A percentile compares a stretch with the other conserved stretches of the same genome.
Conservation (phyloP, 2,113 vertebrate species). For the Steatornis caripensis region DNA sequence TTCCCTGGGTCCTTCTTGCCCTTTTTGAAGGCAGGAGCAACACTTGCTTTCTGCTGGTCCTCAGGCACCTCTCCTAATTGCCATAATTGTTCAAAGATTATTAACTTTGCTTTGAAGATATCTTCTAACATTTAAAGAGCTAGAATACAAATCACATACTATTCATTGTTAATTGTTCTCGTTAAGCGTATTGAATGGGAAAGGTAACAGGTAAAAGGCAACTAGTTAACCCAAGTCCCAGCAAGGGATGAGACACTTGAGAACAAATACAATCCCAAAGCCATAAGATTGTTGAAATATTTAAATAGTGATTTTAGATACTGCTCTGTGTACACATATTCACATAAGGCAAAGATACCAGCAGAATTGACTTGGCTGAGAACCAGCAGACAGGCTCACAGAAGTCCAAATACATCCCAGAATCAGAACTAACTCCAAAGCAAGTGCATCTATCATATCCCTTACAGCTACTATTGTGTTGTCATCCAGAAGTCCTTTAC, state of each 20-base stretch:
- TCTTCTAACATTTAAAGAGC: neutral
- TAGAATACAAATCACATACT: neutral
- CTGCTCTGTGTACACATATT: neutral
- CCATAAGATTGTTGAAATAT: neutral
- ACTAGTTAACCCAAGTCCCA: neutral
- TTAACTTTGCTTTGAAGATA: neutral
- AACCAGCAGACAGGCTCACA: neutral
- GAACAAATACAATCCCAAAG: neutral
- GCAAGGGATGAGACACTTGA: neutral
- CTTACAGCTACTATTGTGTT: neutral
- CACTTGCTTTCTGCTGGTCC: neutral
- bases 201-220: neutral
- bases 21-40: neutral
- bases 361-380: neutral
- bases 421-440: neutral
- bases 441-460: neutral
- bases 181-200: neutral
- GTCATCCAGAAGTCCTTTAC: neutral
- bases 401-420: neutral
- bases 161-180: neutral
- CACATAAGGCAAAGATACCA: neutral
- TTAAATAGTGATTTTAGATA: neutral
- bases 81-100: neutral
- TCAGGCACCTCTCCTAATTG: neutral
- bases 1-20: neutral